Conservation (phyloP, 2,113 vertebrate species). For the Irena cyanogastra region DNA sequence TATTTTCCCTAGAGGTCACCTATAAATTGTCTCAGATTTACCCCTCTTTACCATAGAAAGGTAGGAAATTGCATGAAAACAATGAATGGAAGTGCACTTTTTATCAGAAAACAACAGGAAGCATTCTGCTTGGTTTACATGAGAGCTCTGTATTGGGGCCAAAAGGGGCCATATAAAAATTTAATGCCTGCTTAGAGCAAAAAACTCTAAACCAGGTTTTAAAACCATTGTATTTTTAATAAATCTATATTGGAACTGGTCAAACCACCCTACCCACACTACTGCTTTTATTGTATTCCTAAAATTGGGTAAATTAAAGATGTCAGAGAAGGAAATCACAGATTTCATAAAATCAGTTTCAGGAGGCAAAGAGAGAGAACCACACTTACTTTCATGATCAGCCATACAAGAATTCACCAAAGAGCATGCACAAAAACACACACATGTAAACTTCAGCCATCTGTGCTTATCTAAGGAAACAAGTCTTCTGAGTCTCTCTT, state of each 20-base stretch:
- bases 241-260: conserved; percentile 5
- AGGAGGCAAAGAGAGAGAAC: conserved; percentile 5
- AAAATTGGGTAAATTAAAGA: conserved; percentile 56
- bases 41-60: conserved; percentile 53
- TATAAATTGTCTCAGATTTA: conserved; percentile 59
- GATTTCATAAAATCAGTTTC: conserved; percentile 54
- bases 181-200: conserved; percentile 5
- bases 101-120: conserved; percentile 73
- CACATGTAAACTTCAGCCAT: not conserved
- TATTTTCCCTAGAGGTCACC: conserved; percentile 51
- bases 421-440: not conserved
- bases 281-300: conserved; percentile 18
- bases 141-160: conserved; percentile 32
- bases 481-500: not conserved
- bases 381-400: conserved; percentile 32
- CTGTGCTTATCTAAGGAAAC: not conserved
- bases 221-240: conserved; percentile 22
- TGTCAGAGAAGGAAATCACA: conserved; percentile 60
- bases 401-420: conserved; percentile 52
- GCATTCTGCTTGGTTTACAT: conserved; percentile 62
- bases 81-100: conserved; percentile 74
- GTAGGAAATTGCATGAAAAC: conserved; percentile 71
- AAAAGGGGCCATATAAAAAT: not conserved
- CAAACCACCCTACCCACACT: not conserved
- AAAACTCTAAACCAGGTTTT: not conserved